Evolutionary conservation across 1,140 invertebrate species (phyloP).

Genomic region (Magallana angulata): DNA sequence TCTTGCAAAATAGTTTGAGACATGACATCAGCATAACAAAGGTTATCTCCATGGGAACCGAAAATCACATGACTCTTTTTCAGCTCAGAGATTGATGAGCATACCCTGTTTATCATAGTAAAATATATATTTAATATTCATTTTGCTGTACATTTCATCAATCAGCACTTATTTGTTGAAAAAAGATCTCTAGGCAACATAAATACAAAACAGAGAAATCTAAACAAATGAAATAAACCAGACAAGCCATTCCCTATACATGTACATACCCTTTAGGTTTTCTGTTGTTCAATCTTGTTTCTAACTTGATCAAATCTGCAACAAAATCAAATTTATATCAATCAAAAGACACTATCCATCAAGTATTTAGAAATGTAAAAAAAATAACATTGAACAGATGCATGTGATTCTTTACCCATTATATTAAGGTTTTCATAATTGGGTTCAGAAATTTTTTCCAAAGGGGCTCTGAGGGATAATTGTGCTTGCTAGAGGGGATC

Average conservation of each 20-base stretch:
- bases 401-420: no score
- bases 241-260: background rate
- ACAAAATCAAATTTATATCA: background rate
- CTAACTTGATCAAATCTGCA: background rate
- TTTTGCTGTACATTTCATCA: background rate
- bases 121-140: no score
- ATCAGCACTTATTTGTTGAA: no score
- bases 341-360: no score
- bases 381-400: no score
- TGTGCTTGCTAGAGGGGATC: no score
- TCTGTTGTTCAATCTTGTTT: background rate
- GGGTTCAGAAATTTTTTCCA: no score
- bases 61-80: constrained; percentile 1
- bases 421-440: no score
- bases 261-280: constrained; percentile 1
- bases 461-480: no score
- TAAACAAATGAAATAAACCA: no score
- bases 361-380: no score
- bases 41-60: constrained; percentile 22
- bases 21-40: background rate
- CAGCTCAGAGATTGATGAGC: background rate
- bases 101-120: background rate
- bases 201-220: background rate
- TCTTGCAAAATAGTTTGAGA: background rate
- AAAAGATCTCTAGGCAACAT: background rate